Conservation (phyloP, 1,140 invertebrate species). For the Dendroctonus ponderosae region DNA sequence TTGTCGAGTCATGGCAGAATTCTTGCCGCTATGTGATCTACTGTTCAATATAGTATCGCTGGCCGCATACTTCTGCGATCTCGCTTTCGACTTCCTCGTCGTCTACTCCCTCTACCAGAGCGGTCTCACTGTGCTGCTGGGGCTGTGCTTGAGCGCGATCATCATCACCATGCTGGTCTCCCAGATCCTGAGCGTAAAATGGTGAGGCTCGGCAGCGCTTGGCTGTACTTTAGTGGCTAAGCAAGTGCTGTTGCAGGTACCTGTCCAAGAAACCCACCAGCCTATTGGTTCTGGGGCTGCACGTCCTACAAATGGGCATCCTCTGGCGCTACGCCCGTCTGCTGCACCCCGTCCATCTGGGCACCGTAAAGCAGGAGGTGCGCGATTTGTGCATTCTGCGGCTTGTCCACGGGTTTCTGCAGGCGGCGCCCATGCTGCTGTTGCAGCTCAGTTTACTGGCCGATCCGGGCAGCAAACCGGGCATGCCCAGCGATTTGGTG, state of each 20-base stretch:
- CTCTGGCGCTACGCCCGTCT: conserved; percentile 87
- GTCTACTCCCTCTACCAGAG: conserved; percentile 75
- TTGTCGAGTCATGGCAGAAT: conserved; percentile 63
- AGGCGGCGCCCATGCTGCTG: conserved; percentile 83
- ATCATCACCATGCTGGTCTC: conserved; percentile 69
- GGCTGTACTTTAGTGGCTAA: not conserved
- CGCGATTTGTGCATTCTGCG: conserved; percentile 70
- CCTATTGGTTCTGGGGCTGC: conserved; percentile 63
- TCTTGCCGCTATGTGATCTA: conserved; percentile 83
- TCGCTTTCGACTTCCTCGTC: conserved; percentile 84
- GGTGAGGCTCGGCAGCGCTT: conserved; percentile 40
- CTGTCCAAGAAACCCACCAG: conserved; percentile 44
- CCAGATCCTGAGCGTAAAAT: conserved; percentile 63
- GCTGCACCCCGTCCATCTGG: conserved; percentile 80
- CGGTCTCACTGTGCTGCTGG: conserved; percentile 59
- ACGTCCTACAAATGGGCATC: conserved; percentile 78
- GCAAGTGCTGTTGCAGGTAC: conserved; percentile 44
- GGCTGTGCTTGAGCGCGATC: conserved; percentile 66
- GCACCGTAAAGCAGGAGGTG: conserved; percentile 81
- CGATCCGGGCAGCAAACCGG: conserved; percentile 42
- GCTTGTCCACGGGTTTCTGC: conserved; percentile 81
- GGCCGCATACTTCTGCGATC: conserved; percentile 88
- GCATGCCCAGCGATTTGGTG: conserved; percentile 71
- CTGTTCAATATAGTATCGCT: conserved; percentile 89
- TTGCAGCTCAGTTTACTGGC: conserved; percentile 77